These are phyloP conservation scores for Neelides sp. DNA, from an alignment of 1,140 invertebrate genomes.

Conservation along the genomic window DNA sequence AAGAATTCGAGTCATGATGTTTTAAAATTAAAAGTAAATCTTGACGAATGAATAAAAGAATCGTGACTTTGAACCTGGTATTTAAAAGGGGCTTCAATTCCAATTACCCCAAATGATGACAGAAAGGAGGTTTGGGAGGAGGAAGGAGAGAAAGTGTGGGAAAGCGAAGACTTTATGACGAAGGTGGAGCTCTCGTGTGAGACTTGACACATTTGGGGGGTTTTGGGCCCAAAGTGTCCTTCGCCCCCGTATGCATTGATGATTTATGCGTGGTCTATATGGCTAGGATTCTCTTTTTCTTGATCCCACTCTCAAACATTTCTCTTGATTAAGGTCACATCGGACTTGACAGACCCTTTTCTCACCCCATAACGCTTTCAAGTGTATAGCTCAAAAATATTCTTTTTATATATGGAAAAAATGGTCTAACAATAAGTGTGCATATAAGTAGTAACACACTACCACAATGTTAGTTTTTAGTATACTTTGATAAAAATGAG, in stretches of 20 bases:
- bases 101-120: too few species aligned
- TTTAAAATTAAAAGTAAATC: too few species aligned
- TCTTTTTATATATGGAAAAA: neutral
- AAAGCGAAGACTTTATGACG: too few species aligned
- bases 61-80: too few species aligned
- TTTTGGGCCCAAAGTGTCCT: neutral
- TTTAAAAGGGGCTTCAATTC: too few species aligned
- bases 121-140: too few species aligned
- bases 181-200: too few species aligned
- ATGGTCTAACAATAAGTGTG: neutral
- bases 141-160: too few species aligned
- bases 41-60: too few species aligned
- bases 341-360: conserved; percentile 29
- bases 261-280: conserved; percentile 16
- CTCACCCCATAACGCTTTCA: neutral
- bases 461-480: too few species aligned
- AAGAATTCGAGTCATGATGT: too few species aligned
- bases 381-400: neutral
- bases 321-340: conserved; percentile 30
- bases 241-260: conserved; percentile 13
- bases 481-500: neutral
- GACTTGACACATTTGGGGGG: too few species aligned
- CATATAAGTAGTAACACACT: neutral
- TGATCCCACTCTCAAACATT: conserved; percentile 26
- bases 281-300: conserved; percentile 12